These are phyloP conservation scores for Xerus inauris DNA, from an alignment of 2,113 vertebrate species.

Conservation along the genomic window DNA sequence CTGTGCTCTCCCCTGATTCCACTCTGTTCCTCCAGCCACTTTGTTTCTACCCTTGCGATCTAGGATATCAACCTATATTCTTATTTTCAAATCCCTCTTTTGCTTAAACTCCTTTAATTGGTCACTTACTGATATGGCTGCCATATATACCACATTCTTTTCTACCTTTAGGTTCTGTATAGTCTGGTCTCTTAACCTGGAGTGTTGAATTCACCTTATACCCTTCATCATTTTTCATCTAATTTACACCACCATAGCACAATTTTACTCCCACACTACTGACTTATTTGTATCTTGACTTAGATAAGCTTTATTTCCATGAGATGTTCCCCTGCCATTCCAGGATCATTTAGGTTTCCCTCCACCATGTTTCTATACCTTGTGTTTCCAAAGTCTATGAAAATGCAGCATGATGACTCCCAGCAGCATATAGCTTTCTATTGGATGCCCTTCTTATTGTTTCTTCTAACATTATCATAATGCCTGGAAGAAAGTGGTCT, in stretches of 20 bases:
- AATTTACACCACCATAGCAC: too few species aligned
- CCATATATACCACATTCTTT: neutral
- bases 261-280: neutral
- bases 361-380: neutral
- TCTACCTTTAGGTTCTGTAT: neutral
- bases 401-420: neutral
- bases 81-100: neutral
- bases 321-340: neutral
- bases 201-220: neutral
- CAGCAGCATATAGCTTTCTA: neutral
- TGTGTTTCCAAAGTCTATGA: neutral
- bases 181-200: neutral
- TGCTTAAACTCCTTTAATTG: neutral
- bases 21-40: neutral
- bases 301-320: neutral
- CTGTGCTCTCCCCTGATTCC: too few species aligned
- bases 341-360: neutral
- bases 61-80: too few species aligned
- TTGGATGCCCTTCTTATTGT: neutral
- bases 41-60: neutral
- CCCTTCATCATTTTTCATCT: neutral
- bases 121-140: neutral
- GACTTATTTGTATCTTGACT: neutral
- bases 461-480: neutral
- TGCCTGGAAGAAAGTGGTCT: neutral